A percentile compares a stretch with the other conserved stretches of the same genome.
Conservation (phyloP, 2,113 vertebrate genomes). For the Microtus ochrogaster region DNA sequence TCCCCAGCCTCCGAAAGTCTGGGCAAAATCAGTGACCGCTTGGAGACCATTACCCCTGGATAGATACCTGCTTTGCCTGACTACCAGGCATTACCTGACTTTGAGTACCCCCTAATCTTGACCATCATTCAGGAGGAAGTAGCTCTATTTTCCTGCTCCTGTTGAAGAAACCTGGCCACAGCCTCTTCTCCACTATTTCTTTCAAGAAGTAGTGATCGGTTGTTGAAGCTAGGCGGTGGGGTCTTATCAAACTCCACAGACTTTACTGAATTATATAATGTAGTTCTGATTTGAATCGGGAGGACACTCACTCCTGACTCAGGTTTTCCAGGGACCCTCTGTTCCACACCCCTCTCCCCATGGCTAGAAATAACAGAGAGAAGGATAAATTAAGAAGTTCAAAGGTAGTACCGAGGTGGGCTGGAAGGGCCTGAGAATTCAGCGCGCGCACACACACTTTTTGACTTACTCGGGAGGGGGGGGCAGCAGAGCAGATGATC, state of each 20-base stretch:
- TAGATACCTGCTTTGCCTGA: neutral
- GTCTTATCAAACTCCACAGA: neutral
- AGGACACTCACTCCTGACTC: neutral
- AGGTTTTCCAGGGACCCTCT: slow-evolving; percentile 1
- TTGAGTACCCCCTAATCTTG: neutral
- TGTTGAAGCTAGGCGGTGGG: neutral
- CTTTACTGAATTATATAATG: neutral
- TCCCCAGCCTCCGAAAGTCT: slow-evolving; percentile 22
- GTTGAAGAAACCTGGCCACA: slow-evolving; percentile 11
- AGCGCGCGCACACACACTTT: neutral
- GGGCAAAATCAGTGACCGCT: neutral
- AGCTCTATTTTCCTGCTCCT: neutral
- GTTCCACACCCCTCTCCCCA: neutral
- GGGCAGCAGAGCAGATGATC: neutral
- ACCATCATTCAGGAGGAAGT: neutral
- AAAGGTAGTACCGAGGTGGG: neutral
- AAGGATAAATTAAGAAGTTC: neutral
- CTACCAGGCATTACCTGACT: neutral
- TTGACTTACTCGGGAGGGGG: neutral
- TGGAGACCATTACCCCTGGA: neutral
- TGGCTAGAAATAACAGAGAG: neutral
- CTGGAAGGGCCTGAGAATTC: neutral
- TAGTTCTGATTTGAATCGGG: neutral
- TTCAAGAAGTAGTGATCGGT: neutral
- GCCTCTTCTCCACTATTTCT: neutral